Evolutionary conservation across 2,113 vertebrate genomes (phyloP).

Genomic region (Motacilla tschutschensis): DNA sequence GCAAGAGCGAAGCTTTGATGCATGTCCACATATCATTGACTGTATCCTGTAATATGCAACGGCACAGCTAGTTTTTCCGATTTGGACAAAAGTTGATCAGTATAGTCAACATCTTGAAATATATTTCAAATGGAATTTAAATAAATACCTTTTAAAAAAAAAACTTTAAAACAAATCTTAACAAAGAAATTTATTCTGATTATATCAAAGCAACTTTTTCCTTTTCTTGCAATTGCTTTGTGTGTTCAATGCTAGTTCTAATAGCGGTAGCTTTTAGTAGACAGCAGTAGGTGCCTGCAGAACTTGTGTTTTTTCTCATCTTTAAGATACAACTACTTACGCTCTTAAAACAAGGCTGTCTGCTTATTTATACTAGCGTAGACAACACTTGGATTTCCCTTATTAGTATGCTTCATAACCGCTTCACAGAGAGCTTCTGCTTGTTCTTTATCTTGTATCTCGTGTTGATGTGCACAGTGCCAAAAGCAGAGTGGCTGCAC

Average conservation of each 20-base stretch:
- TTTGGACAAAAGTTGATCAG: slow-evolving; percentile 97
- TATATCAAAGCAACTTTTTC: slow-evolving; percentile 98
- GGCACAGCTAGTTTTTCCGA: slow-evolving; percentile 99
- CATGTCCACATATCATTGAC: slow-evolving; percentile 99
- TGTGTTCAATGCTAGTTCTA: slow-evolving; percentile 99
- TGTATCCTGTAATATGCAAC: slow-evolving; percentile 99
- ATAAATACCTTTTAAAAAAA: slow-evolving; percentile 95
- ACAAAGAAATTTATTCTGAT: slow-evolving; percentile 98
- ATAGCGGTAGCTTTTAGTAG: slow-evolving; percentile 99
- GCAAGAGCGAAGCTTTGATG: slow-evolving; percentile 88
- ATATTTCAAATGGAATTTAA: slow-evolving; percentile 92
- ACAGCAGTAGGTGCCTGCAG: slow-evolving; percentile 99
- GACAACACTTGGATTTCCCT: slow-evolving; percentile 95
- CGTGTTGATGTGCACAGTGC: slow-evolving; percentile 99
- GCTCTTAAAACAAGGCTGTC: slow-evolving; percentile 90
- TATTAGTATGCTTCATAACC: slow-evolving; percentile 97
- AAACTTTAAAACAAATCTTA: slow-evolving; percentile 93
- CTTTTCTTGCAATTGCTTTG: slow-evolving; percentile 99
- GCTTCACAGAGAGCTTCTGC: slow-evolving; percentile 98
- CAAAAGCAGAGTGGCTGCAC: slow-evolving; percentile 84
- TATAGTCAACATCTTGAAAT: slow-evolving; percentile 99
- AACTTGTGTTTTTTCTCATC: slow-evolving; percentile 96
- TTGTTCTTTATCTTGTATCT: slow-evolving; percentile 99
- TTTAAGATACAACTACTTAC: slow-evolving; percentile 94
- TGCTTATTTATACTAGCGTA: slow-evolving; percentile 92